Evolutionary conservation across 2,888 invertebrate species (phyloP), one percentile per base, ranked within the genome.

Genomic region (Nomada ruficornis): DNA sequence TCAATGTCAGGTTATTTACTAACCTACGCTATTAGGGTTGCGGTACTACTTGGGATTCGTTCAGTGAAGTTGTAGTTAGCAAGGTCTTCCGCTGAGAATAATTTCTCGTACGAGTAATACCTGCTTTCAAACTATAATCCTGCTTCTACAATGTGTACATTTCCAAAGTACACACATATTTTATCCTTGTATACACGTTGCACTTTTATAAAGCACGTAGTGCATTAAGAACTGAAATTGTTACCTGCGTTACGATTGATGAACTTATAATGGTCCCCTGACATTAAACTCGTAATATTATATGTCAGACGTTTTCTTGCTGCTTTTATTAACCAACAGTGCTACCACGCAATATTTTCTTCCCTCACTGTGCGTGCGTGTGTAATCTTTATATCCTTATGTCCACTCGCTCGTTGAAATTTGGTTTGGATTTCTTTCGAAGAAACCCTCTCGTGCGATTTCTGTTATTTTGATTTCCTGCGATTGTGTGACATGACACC

Each of bases 241-340:
- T 63, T 47, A 63, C 44, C 44, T 63, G 18, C 23, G 47, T 15
- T 23, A 47, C 47, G 63, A 63, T 63, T 47, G 23, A 63, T 63
- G 63, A 3, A 15, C 15, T 63, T 63, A 47, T 63, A 63, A 63
- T 47, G 13, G 23, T 0, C 63, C 13, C 10, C 15, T 15, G 15
- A n/a, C 15, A 47, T 23, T 5, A 47, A 63, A 20, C 47, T 44
- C n/a, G n/a, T 47, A 63, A 47, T 47, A 47, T 15, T 18, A 20
- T 20, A 11, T 11, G 36, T 11, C 13, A 18, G 36, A 42, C n/a
- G 4, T 42, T 42, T 23, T n/a, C 60, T 42, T 62, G 2, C 26
- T 62, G 13, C 23, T 23, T 10, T 63, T 47, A 7, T 63, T 23
- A 63, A 44, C 42, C n/a, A 18, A 60, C 15, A 18, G 29, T 29